Evolutionary conservation across 2,888 invertebrate species (phyloP), one percentile per base, ranked within the genome.

Genomic region (Morpho deidamia): DNA sequence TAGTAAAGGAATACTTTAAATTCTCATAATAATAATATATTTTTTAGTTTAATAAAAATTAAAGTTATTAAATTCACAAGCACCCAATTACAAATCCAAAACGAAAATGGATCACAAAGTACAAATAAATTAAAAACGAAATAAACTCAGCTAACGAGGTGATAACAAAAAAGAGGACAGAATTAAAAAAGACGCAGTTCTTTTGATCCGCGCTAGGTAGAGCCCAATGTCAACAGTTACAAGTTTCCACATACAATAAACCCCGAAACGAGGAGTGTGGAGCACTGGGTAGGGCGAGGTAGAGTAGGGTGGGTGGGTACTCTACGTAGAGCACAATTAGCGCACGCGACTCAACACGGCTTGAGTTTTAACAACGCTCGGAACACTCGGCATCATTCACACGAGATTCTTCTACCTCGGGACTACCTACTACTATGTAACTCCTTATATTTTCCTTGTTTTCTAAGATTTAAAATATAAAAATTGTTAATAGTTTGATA

Each of bases 321-420:
- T 71, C 76, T 72, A 75, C 73, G 72, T 76, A 73, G 82, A 76
- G 85, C 78, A 87, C 88, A 89, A 89, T 89, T 89, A 89, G 87
- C 84, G 85, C 75, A 83, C 80, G 83, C 74, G 81, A 72, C 86
- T 87, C 85, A 74, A 87, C 86, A 76, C 85, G 80, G 74, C 87
- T 89, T 83, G 79, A 88, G 85, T 83, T 86, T 85, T 87, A 88
- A 88, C 86, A 89, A 89, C 86, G 81, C 57, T 54, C 69, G 67
- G 72, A 78, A 75, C 81, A 78, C 84, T 85, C 80, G 74, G 80
- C 81, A 74, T 81, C 86, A 79, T 85, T 85, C 83, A 84, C 76
- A 76, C 74, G 77, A 78, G 79, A 76, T 72, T 73, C 59, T 62
- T 64, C 68, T 64, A 68, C 72, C 74, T 72, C 67, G 74, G 72